A percentile compares a stretch with the other conserved stretches of the same genome.
These are phyloP conservation scores for Chamaedrilus cognettii DNA, from an alignment of 2,888 invertebrate genomes.

Conservation along the genomic window DNA sequence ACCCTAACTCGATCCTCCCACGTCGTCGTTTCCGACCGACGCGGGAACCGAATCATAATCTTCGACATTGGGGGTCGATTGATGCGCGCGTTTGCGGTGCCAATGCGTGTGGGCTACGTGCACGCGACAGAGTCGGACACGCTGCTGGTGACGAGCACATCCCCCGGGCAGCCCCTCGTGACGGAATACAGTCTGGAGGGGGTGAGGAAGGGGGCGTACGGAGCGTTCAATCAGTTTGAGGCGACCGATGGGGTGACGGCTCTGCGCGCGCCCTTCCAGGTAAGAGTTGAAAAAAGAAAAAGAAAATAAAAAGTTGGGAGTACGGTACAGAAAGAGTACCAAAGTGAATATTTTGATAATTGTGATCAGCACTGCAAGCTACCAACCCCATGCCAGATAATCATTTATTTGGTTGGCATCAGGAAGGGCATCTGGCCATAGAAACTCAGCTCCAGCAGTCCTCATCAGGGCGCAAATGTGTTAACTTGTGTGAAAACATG, in stretches of 20 bases:
- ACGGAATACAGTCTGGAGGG: constrained; percentile 22
- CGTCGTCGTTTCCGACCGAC: constrained; percentile 24
- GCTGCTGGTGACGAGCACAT: constrained; percentile 19
- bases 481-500: too few relatives aligned
- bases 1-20: constrained; percentile 11
- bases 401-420: too few relatives aligned
- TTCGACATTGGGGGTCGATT: constrained; percentile 14
- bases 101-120: constrained; percentile 14
- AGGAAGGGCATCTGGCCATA: too few relatives aligned
- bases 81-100: constrained; percentile 8
- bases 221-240: constrained; percentile 23
- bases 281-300: too few relatives aligned
- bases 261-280: constrained; percentile 4
- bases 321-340: too few relatives aligned
- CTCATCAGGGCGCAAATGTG: too few relatives aligned
- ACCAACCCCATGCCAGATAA: too few relatives aligned
- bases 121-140: constrained; percentile 1
- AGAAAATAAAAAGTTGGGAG: too few relatives aligned
- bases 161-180: constrained; percentile 14
- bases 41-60: constrained; percentile 18
- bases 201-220: not conserved
- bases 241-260: constrained; percentile 25
- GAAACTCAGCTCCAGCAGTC: too few relatives aligned
- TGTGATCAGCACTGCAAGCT: too few relatives aligned
- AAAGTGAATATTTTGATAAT: too few relatives aligned